These are phyloP conservation scores for Eretmochelys imbricata DNA, from an alignment of 2,113 vertebrate species.

Conservation along the genomic window DNA sequence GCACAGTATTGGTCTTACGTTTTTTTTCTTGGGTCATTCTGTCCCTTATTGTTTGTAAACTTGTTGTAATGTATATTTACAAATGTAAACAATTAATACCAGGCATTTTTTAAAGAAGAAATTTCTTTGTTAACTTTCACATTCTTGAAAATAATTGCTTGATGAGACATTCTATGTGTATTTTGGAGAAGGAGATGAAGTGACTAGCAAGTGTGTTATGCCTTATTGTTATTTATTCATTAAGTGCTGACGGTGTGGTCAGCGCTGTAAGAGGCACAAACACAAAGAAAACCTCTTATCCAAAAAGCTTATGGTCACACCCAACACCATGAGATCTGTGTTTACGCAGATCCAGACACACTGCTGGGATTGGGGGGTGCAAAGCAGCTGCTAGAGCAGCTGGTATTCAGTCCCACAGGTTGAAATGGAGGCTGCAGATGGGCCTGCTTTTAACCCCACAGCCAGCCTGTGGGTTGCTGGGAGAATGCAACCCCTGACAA, in stretches of 20 bases:
- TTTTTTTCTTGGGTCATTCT: not conserved
- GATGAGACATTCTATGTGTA: not conserved
- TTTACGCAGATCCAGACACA: not conserved
- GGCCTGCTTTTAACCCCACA: not conserved
- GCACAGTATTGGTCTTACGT: not conserved
- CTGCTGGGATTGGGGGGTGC: not conserved
- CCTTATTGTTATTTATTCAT: not conserved
- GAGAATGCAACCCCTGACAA: not conserved
- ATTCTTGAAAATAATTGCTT: not conserved
- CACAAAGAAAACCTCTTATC: not conserved
- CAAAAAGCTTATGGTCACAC: not conserved
- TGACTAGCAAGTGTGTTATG: not conserved
- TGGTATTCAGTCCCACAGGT: not conserved
- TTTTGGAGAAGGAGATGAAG: not conserved
- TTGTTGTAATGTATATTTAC: not conserved
- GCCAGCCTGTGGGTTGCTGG: not conserved
- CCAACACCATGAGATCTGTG: accelerated
- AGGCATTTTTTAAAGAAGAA: not conserved
- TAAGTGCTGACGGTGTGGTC: not conserved
- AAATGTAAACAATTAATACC: not conserved
- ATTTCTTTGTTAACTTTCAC: accelerated
- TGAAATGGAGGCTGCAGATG: not conserved
- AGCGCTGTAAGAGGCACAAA: not conserved
- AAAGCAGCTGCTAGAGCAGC: not conserved
- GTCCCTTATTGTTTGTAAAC: not conserved